phyloP scores from a whole-genome alignment of 1,140 invertebrate genomes.

The Drosophila subpulchrella region DNA sequence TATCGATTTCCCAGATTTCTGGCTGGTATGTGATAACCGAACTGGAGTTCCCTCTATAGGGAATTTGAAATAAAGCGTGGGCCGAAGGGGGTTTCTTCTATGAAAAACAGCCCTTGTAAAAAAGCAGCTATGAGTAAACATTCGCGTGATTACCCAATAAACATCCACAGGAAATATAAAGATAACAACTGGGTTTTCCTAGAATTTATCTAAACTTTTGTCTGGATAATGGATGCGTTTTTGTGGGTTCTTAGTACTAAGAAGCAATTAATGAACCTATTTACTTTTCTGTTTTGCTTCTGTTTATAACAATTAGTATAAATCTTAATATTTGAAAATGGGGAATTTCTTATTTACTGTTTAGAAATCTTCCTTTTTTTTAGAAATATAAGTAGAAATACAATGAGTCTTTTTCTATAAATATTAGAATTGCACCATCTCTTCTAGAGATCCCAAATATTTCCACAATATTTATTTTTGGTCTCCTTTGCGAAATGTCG shows the following conservation, averaged over 20 bases:
- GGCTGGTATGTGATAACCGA: constrained; percentile 12
- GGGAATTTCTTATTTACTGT: neutral
- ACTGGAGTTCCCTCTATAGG: neutral
- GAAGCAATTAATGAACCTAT: constrained; percentile 4
- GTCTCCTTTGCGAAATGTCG: constrained; percentile 44
- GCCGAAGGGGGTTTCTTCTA: constrained; percentile 5
- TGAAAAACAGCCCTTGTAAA: constrained; percentile 12
- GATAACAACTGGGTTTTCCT: constrained; percentile 19
- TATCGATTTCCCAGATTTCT: constrained; percentile 27
- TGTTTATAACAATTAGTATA: neutral
- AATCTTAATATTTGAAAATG: neutral
- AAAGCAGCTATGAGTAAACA: constrained; percentile 22
- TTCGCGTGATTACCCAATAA: constrained; percentile 10
- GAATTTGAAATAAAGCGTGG: neutral
- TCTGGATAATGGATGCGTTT: neutral
- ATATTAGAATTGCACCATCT: constrained; percentile 2
- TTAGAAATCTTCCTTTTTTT: too few relatives aligned
- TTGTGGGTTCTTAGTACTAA: constrained; percentile 1
- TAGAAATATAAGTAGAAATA: neutral
- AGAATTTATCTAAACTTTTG: constrained; percentile 14
- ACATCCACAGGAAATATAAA: constrained; percentile 39
- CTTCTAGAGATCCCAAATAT: constrained; percentile 3
- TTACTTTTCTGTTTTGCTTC: neutral
- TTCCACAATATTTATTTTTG: constrained; percentile 12
- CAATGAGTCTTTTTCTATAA: constrained; percentile 9